Conservation (phyloP, 2,888 invertebrate species). For the Crocallis elinguaria region DNA sequence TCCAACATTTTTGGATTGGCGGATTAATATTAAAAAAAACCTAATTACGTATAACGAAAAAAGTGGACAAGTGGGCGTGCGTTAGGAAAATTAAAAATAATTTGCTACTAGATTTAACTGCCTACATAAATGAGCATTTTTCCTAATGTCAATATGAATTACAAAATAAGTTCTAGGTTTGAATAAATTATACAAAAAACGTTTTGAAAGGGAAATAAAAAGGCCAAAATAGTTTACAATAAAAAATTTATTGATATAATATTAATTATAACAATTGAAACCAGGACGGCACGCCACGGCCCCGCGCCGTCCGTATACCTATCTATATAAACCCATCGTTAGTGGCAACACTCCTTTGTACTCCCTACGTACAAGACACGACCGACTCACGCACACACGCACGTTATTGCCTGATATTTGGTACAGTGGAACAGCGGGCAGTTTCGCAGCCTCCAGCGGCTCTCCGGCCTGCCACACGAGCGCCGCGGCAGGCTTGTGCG, state of each 20-base stretch:
- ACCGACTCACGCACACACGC: constrained; percentile 41
- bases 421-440: constrained; percentile 50
- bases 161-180: too few relatives aligned
- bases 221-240: constrained; percentile 61
- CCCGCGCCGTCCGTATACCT: constrained; percentile 44
- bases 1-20: too few relatives aligned
- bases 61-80: too few relatives aligned
- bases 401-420: constrained; percentile 57
- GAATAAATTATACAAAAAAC: too few relatives aligned
- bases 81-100: too few relatives aligned
- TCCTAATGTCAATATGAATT: too few relatives aligned
- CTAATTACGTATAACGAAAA: too few relatives aligned
- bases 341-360: constrained; percentile 57
- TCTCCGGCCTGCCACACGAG: too few relatives aligned
- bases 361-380: constrained; percentile 51
- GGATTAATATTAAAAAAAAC: too few relatives aligned
- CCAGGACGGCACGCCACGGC: constrained; percentile 43
- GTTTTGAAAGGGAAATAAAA: constrained; percentile 22
- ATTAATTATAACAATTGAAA: constrained; percentile 78
- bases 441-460: constrained; percentile 10
- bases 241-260: constrained; percentile 84
- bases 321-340: constrained; percentile 41
- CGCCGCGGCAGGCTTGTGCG: too few relatives aligned
- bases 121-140: too few relatives aligned
- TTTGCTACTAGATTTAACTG: too few relatives aligned